Base-by-base conservation (phyloP, 2,797 vertebrate species). In the Brachymystax lenok region DNA sequence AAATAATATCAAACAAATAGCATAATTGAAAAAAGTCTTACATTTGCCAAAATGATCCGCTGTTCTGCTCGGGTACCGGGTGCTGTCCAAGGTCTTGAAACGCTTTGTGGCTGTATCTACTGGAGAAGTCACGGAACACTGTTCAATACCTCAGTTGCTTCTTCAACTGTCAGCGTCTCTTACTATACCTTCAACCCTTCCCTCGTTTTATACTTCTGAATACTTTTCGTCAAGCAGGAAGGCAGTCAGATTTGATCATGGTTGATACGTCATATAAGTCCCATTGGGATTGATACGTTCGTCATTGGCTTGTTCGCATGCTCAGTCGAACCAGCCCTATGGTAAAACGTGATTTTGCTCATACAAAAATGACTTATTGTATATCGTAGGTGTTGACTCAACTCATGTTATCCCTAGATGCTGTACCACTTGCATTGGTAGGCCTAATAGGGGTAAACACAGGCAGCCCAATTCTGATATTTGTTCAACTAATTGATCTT, bases 121-220 rank as follows among this genome's bases (percentile, higher is more conserved):
- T 69, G 54, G 80, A n/a, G 24, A 8, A 46, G 10, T 71, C 24
- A 51, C 33, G 6, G 17, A n/a, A 63, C 79, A 79, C 78, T 54
- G 81, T 73, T 75, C 82, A 50, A 71, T 61, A 33, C 27, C 67
- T 79, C 74, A 72, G 87, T 70, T 84, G 77, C 82, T 74, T 77
- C 68, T 80, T 69, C 17, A 61, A 54, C 63, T 51, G 76, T 84
- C 90, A 87, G 84, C 90, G 81, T 89, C 90, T 90, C 89, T 91
- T 77, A 93, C 94, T 89, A 89, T 86, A 88, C 92, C 90, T 91
- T 90, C 90, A 88, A 86, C 92, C 88, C 89, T 85, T 86, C 88
- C 85, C 83, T 90, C 88, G 84, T 96, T 98, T 98, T 97, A 98
- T 99, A 98, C 89, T 90, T 89, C 89, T 93, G 91, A 88, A 85